These are phyloP conservation scores for Diadegma fenestrale DNA, from an alignment of 2,888 invertebrate species.

Conservation along the genomic window DNA sequence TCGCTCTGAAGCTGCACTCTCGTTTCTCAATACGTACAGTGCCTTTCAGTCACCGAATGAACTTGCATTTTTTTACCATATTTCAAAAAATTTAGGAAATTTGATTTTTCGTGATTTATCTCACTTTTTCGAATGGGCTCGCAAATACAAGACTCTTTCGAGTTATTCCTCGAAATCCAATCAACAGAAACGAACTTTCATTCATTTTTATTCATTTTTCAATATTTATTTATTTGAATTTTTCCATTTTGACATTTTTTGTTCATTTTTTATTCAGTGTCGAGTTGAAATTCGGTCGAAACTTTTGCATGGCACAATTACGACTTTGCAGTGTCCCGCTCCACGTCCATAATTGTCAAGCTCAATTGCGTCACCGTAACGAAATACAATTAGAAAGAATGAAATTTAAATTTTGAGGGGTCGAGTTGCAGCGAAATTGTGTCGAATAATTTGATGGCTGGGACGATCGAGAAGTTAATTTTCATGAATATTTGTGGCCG, in stretches of 20 bases:
- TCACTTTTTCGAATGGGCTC: too few relatives aligned
- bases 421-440: not conserved
- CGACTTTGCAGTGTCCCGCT: not conserved
- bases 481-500: slow-evolving; percentile 43
- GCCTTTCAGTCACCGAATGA: slow-evolving; percentile 24
- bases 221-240: not conserved
- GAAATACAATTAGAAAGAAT: slow-evolving; percentile 4
- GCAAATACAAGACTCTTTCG: too few relatives aligned
- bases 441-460: slow-evolving; percentile 10
- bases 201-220: too few relatives aligned
- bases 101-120: not conserved
- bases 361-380: not conserved
- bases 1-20: slow-evolving; percentile 8
- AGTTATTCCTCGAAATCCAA: too few relatives aligned
- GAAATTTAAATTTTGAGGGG: not conserved
- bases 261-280: too few relatives aligned
- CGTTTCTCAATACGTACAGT: slow-evolving; percentile 42
- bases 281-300: not conserved
- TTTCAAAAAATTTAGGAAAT: not conserved
- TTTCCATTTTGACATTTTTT: too few relatives aligned
- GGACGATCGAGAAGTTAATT: slow-evolving; percentile 31
- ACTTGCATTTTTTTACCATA: not conserved
- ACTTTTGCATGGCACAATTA: not conserved
- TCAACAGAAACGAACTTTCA: too few relatives aligned
- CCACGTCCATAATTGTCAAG: not conserved